Evolutionary conservation across 92 coral and sea anemone species (phyloP).

Genomic region (Scolanthus callimorphus): DNA sequence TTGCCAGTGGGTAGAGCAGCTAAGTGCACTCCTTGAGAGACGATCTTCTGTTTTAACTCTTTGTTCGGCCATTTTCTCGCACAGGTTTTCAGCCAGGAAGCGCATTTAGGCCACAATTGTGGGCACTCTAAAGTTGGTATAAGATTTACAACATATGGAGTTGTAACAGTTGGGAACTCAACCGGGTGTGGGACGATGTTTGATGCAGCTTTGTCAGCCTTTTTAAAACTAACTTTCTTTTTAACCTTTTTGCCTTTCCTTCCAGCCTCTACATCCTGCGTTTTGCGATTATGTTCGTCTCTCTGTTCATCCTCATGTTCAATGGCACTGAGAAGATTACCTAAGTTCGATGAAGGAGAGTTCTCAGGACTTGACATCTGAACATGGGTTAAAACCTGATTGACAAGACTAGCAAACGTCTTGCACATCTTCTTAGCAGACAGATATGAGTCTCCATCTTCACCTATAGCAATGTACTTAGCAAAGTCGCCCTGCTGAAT

Average conservation of each 20-base stretch:
- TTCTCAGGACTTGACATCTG: conserved; percentile 2
- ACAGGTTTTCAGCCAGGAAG: conserved; percentile 62
- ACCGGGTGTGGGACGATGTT: not conserved
- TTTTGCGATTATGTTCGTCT: not conserved
- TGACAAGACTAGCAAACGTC: conserved; percentile 56
- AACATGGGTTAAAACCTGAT: conserved; percentile 2
- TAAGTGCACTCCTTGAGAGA: conserved; percentile 59
- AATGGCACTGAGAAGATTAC: conserved; percentile 14
- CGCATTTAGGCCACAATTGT: conserved; percentile 61
- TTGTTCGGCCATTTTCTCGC: conserved; percentile 51
- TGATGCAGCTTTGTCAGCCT: too few species aligned
- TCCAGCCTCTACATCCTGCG: not conserved
- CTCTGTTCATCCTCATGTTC: not conserved
- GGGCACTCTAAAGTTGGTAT: conserved; percentile 61
- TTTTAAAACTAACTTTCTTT: conserved; percentile 45
- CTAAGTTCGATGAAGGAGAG: not conserved
- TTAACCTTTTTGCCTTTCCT: not conserved
- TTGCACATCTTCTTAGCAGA: conserved; percentile 60
- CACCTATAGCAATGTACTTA: conserved; percentile 24
- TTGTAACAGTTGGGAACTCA: not conserved
- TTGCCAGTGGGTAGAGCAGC: conserved; percentile 52
- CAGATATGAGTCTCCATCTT: conserved; percentile 31
- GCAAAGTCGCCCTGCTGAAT: not conserved
- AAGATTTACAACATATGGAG: conserved; percentile 50
- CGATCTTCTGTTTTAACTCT: conserved; percentile 24